These are phyloP conservation scores for Botia kubotai DNA, from an alignment of 2,797 vertebrate species.

Conservation along the genomic window DNA sequence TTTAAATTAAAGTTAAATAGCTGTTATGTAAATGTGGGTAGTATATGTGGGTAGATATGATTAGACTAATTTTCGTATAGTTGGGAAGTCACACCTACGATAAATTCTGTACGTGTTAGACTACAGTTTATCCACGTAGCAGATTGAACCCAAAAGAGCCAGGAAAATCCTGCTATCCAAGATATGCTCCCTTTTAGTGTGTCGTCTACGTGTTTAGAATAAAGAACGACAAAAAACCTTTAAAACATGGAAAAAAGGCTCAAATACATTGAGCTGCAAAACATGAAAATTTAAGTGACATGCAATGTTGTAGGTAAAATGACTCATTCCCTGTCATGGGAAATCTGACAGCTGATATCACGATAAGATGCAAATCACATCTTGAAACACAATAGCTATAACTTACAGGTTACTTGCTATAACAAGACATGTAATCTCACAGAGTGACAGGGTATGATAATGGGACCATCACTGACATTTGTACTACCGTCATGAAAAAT, in stretches of 20 bases:
- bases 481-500: neutral
- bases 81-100: too few species aligned
- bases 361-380: constrained; percentile 11
- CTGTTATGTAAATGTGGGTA: too few species aligned
- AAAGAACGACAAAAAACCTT: neutral
- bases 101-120: too few species aligned
- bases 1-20: too few species aligned
- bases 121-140: too few species aligned
- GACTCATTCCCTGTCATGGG: neutral
- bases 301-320: constrained; percentile 10
- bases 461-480: neutral
- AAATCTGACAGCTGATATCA: constrained; percentile 1
- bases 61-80: too few species aligned
- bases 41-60: too few species aligned
- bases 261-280: neutral
- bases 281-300: neutral
- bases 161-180: too few species aligned
- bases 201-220: neutral
- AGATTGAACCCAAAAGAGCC: too few species aligned
- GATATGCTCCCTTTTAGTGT: too few species aligned
- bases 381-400: constrained; percentile 9
- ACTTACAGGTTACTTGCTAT: neutral
- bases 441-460: constrained; percentile 10
- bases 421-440: neutral
- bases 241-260: neutral